Percentiles rank a stretch among this genome's conserved stretches.
Conservation (phyloP, 2,113 vertebrate species). For the Electrona antarctica region DNA sequence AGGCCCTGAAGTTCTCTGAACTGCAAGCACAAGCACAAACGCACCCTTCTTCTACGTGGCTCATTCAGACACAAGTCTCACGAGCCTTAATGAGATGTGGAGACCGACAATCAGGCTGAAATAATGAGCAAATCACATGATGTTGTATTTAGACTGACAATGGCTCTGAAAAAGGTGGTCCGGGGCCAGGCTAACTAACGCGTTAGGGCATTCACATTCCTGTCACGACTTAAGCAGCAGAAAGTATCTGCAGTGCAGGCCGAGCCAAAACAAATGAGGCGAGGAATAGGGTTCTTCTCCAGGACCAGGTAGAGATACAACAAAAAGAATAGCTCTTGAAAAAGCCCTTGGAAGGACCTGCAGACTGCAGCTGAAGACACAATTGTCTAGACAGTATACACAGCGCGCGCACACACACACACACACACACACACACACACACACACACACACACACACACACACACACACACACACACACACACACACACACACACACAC, state of each 20-base stretch:
- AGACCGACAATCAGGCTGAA: constrained; percentile 15
- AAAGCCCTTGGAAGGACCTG: neutral
- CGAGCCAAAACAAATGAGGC: constrained; percentile 31
- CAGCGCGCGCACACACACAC: too few species aligned
- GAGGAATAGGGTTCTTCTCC: neutral
- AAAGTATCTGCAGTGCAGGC: constrained; percentile 15
- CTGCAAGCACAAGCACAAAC: neutral
- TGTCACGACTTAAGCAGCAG: constrained; percentile 33
- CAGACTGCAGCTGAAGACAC: neutral
- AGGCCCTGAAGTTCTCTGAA: constrained; percentile 8
- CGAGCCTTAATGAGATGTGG: constrained; percentile 26
- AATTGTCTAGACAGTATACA: neutral
- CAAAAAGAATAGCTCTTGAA: neutral
- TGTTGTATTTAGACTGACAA: constrained; percentile 46
- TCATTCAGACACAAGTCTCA: constrained; percentile 13
- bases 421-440: too few species aligned
- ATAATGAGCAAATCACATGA: constrained; percentile 24
- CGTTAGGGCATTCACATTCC: constrained; percentile 41
- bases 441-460: too few species aligned
- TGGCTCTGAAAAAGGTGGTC: constrained; percentile 36
- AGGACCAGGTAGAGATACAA: constrained; percentile 2
- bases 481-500: too few species aligned
- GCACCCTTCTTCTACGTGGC: neutral
- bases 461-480: too few species aligned
- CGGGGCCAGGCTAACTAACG: constrained; percentile 1